These are phyloP conservation scores for Semotilus atromaculatus DNA, from an alignment of 2,797 vertebrate species.

Conservation along the genomic window DNA sequence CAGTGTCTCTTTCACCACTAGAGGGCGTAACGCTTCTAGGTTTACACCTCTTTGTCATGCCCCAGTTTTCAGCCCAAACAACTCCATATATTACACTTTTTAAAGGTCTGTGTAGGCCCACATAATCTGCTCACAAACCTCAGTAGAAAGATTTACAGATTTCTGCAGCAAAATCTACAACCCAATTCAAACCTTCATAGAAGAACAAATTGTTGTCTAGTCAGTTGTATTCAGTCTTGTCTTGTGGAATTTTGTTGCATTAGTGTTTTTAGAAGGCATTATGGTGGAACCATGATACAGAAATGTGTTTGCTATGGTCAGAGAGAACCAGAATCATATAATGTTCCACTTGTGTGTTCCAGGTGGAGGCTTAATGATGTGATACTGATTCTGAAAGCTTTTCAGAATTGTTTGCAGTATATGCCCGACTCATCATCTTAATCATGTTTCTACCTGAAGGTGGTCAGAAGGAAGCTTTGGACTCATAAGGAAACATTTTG, in stretches of 20 bases:
- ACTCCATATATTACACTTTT: neutral
- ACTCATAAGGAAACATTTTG: neutral
- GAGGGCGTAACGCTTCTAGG: neutral
- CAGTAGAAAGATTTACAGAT: neutral
- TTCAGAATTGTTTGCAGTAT: no score
- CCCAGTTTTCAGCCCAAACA: slow-evolving; percentile 20
- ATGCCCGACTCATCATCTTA: no score
- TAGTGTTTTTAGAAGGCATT: neutral
- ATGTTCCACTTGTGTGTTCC: neutral
- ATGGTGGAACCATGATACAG: neutral
- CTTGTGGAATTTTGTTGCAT: neutral
- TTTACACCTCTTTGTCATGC: neutral
- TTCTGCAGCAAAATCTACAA: neutral
- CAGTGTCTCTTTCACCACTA: neutral
- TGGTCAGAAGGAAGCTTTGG: neutral
- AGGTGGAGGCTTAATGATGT: neutral
- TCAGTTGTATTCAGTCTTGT: neutral
- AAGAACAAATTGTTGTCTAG: neutral
- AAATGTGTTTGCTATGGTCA: neutral
- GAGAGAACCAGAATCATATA: neutral
- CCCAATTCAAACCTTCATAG: neutral
- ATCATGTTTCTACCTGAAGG: neutral
- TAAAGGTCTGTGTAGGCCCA: neutral
- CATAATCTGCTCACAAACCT: neutral
- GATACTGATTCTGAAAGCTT: neutral